These are phyloP conservation scores for Isaurus tuberculatus DNA, from an alignment of 92 coral and sea anemone genomes.

Conservation along the genomic window DNA sequence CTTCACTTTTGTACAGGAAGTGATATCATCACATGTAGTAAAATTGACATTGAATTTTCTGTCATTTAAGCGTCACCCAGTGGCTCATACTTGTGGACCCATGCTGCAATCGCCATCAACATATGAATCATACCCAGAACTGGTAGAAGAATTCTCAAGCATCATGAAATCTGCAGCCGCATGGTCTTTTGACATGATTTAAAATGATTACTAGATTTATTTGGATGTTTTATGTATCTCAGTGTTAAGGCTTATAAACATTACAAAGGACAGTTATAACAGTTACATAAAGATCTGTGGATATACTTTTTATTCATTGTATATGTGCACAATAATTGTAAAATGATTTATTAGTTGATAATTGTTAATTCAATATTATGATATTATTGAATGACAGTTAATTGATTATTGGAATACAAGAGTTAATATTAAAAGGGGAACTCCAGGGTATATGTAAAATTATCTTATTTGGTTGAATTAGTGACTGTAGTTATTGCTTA, in stretches of 20 bases:
- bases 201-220: background rate
- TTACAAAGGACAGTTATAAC: background rate
- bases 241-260: background rate
- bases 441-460: background rate
- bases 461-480: background rate
- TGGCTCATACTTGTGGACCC: slow-evolving; percentile 67
- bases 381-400: background rate
- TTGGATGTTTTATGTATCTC: background rate
- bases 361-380: background rate
- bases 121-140: slow-evolving; percentile 56
- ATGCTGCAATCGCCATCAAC: slow-evolving; percentile 59
- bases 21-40: background rate
- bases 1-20: slow-evolving; percentile 31
- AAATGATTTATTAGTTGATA: background rate
- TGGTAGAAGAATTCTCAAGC: slow-evolving; percentile 58
- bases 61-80: slow-evolving; percentile 58
- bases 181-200: slow-evolving; percentile 56
- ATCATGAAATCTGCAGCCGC: slow-evolving; percentile 51
- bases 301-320: slow-evolving; percentile 7
- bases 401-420: slow-evolving; percentile 13
- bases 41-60: slow-evolving; percentile 55
- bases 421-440: slow-evolving; percentile 10
- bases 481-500: background rate
- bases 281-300: background rate
- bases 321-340: slow-evolving; percentile 8